These are phyloP conservation scores for Anabas testudineus DNA, from an alignment of 2,797 vertebrate genomes.

Conservation along the genomic window DNA sequence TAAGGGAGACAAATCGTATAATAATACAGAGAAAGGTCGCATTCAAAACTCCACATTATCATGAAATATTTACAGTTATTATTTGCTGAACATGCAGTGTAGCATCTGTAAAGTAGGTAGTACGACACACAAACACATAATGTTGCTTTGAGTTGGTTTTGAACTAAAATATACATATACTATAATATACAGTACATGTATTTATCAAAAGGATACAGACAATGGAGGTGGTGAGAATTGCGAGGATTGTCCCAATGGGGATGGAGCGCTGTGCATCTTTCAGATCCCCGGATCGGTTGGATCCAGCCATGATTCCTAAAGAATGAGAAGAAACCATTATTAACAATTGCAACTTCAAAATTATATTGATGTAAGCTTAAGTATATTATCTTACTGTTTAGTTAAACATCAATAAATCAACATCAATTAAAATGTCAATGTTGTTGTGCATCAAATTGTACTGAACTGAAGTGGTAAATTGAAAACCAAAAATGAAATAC, in stretches of 20 bases:
- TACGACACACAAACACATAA: not conserved
- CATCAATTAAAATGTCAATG: too few species aligned
- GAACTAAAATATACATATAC: not conserved
- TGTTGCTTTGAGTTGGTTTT: not conserved
- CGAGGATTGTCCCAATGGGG: constrained; percentile 91
- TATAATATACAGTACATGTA: too few species aligned
- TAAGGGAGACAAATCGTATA: not conserved
- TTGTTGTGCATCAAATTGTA: too few species aligned
- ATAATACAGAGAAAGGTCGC: not conserved
- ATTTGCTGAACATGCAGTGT: too few species aligned
- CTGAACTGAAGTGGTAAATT: too few species aligned
- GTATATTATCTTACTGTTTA: not conserved
- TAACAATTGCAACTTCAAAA: too few species aligned
- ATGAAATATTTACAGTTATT: not conserved
- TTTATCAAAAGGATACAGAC: constrained; percentile 91
- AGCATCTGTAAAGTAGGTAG: too few species aligned
- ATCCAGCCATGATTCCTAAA: constrained; percentile 95
- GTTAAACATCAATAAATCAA: too few species aligned
- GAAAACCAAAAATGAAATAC: not conserved
- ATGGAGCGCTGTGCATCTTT: constrained; percentile 95
- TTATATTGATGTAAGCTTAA: too few species aligned
- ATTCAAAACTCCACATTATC: not conserved
- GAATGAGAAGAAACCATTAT: not conserved
- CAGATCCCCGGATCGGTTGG: constrained; percentile 93
- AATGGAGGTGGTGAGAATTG: constrained; percentile 92